Base-by-base conservation (phyloP, 2,888 invertebrate species). In the Peribatodes rhomboidaria region DNA sequence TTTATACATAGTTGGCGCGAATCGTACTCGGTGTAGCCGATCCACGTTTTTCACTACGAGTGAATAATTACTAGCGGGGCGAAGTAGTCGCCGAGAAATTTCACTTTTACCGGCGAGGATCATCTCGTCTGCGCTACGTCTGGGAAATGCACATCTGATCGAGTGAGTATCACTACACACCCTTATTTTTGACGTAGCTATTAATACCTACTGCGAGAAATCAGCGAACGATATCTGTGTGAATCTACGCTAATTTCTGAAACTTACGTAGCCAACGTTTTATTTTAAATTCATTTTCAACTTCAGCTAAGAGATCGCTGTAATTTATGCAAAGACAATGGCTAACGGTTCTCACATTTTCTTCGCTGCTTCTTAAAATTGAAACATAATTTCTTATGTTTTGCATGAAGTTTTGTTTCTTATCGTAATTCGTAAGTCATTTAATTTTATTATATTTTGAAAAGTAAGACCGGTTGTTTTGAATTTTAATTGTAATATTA, bases 101-200 rank as follows among this genome's bases (percentile, higher is more conserved):
- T 92, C 89, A 91, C 90, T 91, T 92, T 92, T 87, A 87, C 82
- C 82, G 84, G 76, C 85, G 81, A 87, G 84, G 82, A 84, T 76
- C 75, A 75, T 77, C 81, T 81, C 80, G 87, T 88, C 89, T 87
- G 75, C 81, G 78, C 77, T 76, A 78, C 80, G 86, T 83, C 84
- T 84, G 76, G 77, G 78, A 84, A 80, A 88, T 85, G 84, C 85
- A 87, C 72, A 71, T 77, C 73, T 88, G 76, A 87, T 70, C 79
- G 70, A 84, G 92, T 92, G 76, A 92, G 92, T 89, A 84, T 69
- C 41, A 69, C 11, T 22, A 58, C 37, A 61, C 44, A 46, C 65
- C 66, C 42, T 66, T 68, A 67, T 71, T 71, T 67, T 61, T 59
- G 41, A 67, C 41, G 37, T 16, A 50, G 56, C 66, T 71, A 61